phyloP scores from a whole-genome alignment of 30 jellyfish, hydroid and myxozoan genomes.

The Aurelia aurita region DNA sequence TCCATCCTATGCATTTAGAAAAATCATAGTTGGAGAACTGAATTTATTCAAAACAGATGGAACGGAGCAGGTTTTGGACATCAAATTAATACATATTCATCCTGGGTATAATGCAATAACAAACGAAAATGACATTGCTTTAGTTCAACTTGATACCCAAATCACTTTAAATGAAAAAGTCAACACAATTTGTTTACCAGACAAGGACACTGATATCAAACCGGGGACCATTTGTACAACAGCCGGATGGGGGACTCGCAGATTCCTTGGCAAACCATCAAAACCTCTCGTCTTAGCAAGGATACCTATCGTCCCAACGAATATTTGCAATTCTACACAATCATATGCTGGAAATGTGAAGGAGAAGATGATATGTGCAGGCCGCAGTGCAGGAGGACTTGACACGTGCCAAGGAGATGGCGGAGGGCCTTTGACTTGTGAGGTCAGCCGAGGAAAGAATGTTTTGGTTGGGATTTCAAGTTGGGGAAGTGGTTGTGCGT shows the following conservation, averaged over 20 bases:
- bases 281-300: conserved; percentile 71
- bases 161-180: conserved; percentile 64
- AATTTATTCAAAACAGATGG: conserved; percentile 55
- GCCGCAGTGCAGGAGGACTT: conserved; percentile 70
- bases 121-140: conserved; percentile 87
- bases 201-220: conserved; percentile 12
- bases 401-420: conserved; percentile 99
- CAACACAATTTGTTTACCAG: conserved; percentile 78
- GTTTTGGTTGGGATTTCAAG: conserved; percentile 83
- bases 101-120: conserved; percentile 83
- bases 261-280: conserved; percentile 87
- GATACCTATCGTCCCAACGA: conserved; percentile 65
- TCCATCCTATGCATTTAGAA: conserved; percentile 70
- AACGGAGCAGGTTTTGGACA: conserved; percentile 51
- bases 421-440: conserved; percentile 93
- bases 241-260: conserved; percentile 96
- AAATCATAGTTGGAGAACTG: conserved; percentile 81
- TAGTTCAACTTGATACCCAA: conserved; percentile 56
- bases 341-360: conserved; percentile 73
- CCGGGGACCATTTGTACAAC: conserved; percentile 73
- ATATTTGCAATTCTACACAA: conserved; percentile 59
- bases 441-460: conserved; percentile 32
- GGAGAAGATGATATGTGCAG: conserved; percentile 92
- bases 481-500: conserved; percentile 99
- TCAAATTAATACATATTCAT: conserved; percentile 73